phyloP scores from a whole-genome alignment of 2,113 vertebrate species.

The Stegastes partitus region DNA sequence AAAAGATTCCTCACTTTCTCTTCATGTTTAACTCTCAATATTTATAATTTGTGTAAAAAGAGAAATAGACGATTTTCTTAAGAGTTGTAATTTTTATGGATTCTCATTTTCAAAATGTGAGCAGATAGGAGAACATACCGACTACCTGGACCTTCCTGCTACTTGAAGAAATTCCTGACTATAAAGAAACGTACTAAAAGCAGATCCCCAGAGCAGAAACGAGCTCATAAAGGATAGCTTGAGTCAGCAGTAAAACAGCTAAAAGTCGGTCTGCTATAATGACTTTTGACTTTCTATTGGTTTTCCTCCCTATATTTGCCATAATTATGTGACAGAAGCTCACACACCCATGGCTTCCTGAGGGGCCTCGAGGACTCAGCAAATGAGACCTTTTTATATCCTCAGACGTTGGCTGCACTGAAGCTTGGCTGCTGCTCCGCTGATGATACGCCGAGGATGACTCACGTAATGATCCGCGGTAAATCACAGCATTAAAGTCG shows the following conservation, averaged over 20 bases:
- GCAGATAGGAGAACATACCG: neutral
- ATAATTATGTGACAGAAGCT: conserved; percentile 46
- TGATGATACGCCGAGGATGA: conserved; percentile 24
- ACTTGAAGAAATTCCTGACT: neutral
- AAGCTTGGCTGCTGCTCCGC: neutral
- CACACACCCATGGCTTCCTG: conserved; percentile 7
- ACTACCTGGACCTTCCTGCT: neutral
- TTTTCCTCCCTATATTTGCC: conserved; percentile 18
- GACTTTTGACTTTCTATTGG: conserved; percentile 35
- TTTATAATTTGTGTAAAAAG: neutral
- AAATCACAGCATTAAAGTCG: conserved; percentile 10
- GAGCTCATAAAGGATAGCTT: neutral
- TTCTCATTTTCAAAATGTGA: no score
- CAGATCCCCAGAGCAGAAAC: conserved; percentile 4
- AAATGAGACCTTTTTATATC: conserved; percentile 44
- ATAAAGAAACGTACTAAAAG: conserved; percentile 1
- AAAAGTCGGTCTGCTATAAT: conserved; percentile 12
- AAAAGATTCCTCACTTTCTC: neutral
- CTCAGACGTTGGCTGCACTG: conserved; percentile 8
- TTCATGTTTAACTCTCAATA: neutral
- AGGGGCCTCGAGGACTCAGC: conserved; percentile 28
- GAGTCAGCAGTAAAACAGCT: conserved; percentile 13
- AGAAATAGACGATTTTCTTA: neutral
- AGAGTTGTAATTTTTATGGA: neutral
- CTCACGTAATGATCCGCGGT: conserved; percentile 4